phyloP scores from a whole-genome alignment of 2,797 vertebrate genomes.

The Botia kubotai region DNA sequence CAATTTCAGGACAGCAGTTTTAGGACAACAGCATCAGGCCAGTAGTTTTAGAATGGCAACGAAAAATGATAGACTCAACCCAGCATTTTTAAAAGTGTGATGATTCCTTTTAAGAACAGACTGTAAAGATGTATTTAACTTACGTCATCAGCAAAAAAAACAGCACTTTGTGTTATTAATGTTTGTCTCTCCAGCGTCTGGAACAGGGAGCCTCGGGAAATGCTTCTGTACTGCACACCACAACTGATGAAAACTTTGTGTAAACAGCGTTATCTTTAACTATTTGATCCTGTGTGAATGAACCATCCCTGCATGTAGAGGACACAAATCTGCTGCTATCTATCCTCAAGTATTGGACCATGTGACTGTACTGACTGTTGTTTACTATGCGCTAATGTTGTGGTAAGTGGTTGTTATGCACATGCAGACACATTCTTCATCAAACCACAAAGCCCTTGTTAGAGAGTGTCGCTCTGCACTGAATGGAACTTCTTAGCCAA shows the following conservation, averaged over 20 bases:
- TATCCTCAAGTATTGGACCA: neutral
- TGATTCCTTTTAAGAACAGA: no score
- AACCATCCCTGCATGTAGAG: neutral
- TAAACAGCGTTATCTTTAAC: constrained; percentile 2
- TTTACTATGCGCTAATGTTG: neutral
- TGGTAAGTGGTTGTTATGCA: neutral
- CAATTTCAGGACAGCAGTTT: no score
- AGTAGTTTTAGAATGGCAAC: no score
- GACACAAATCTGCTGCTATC: neutral
- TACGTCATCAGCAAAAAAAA: no score
- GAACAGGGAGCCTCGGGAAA: neutral
- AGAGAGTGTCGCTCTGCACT: constrained; percentile 1
- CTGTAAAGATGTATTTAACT: no score
- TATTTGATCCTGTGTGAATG: neutral
- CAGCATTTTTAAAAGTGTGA: no score
- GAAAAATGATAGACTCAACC: no score
- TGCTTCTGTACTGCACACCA: neutral
- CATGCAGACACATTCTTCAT: neutral
- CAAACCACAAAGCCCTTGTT: neutral
- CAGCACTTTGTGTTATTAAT: neutral
- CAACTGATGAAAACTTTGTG: neutral
- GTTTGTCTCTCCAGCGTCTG: neutral
- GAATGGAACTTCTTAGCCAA: constrained; percentile 1
- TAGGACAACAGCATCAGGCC: no score
- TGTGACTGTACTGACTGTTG: constrained; percentile 1